These are phyloP conservation scores for Oryctes rhinoceros DNA, from an alignment of 1,140 invertebrate species.

Conservation along the genomic window DNA sequence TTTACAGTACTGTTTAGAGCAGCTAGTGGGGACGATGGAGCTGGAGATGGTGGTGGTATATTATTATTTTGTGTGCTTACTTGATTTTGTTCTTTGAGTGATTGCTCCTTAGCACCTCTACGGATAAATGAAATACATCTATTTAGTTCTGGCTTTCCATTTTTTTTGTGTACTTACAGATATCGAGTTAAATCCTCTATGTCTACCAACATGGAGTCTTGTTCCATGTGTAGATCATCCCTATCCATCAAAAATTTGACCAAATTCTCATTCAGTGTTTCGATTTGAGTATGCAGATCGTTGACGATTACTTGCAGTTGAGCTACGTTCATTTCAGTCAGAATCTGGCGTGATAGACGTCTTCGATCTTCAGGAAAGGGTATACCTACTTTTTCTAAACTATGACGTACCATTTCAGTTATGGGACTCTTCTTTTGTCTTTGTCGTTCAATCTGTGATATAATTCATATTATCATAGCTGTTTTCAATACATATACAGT, in stretches of 20 bases:
- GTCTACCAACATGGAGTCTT: constrained; percentile 96
- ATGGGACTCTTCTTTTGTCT: constrained; percentile 83
- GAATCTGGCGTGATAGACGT: constrained; percentile 80
- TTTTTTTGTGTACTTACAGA: constrained; percentile 71
- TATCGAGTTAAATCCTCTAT: constrained; percentile 95
- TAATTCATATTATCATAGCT: background rate
- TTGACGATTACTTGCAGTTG: constrained; percentile 95
- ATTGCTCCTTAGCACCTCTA: constrained; percentile 63
- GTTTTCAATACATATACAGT: too few relatives aligned
- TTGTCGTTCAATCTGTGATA: constrained; percentile 74
- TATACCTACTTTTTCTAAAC: constrained; percentile 83
- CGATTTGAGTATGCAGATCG: constrained; percentile 92
- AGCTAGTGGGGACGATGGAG: constrained; percentile 57
- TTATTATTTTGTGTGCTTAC: constrained; percentile 57
- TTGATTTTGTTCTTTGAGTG: constrained; percentile 60
- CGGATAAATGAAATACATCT: constrained; percentile 43
- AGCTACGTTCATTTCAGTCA: constrained; percentile 93
- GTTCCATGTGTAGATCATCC: constrained; percentile 95
- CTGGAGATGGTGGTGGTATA: constrained; percentile 56
- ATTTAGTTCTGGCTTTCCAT: background rate
- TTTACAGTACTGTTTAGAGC: constrained; percentile 57
- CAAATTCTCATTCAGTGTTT: constrained; percentile 87
- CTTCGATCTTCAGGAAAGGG: constrained; percentile 82
- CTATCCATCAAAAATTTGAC: constrained; percentile 87
- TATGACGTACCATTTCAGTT: constrained; percentile 81